A percentile compares a stretch with the other conserved stretches of the same genome.
phyloP scores from a whole-genome alignment of 2,888 invertebrate genomes.

The Chirona hameri region DNA sequence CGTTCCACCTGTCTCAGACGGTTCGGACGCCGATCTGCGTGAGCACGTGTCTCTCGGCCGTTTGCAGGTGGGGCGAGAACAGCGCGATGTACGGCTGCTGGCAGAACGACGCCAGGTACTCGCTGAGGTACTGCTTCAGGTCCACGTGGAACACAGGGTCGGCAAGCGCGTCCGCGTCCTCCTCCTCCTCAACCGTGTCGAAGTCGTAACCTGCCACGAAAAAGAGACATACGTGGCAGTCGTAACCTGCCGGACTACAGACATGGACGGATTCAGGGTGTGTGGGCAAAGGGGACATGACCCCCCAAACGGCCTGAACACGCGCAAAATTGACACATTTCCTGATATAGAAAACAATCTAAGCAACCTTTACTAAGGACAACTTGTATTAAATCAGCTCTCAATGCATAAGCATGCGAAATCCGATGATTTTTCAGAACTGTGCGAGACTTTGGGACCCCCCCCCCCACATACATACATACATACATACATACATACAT shows the following conservation, averaged over 20 bases:
- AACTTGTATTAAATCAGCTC: no score
- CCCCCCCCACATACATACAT: no score
- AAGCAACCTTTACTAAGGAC: no score
- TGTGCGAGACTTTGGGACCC: no score
- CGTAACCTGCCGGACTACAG: no score
- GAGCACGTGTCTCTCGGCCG: slow-evolving; percentile 55
- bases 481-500: no score
- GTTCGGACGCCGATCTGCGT: slow-evolving; percentile 37
- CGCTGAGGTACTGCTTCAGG: slow-evolving; percentile 60
- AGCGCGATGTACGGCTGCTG: slow-evolving; percentile 57
- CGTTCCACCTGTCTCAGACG: neutral
- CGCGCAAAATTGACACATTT: no score
- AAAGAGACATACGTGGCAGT: neutral
- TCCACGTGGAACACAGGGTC: slow-evolving; percentile 62
- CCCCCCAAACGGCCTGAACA: no score
- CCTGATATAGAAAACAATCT: no score
- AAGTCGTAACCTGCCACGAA: slow-evolving; percentile 33
- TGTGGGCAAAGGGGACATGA: no score
- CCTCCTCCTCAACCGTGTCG: slow-evolving; percentile 47
- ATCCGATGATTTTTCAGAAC: no score
- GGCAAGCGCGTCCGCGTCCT: slow-evolving; percentile 57
- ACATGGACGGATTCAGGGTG: neutral
- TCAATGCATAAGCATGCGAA: no score
- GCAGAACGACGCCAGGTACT: slow-evolving; percentile 61
- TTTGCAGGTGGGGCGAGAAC: slow-evolving; percentile 60